Evolutionary conservation across 1,140 invertebrate species (phyloP), one percentile per base, ranked within the genome.

Genomic region (Ceratosolen solmsi): DNA sequence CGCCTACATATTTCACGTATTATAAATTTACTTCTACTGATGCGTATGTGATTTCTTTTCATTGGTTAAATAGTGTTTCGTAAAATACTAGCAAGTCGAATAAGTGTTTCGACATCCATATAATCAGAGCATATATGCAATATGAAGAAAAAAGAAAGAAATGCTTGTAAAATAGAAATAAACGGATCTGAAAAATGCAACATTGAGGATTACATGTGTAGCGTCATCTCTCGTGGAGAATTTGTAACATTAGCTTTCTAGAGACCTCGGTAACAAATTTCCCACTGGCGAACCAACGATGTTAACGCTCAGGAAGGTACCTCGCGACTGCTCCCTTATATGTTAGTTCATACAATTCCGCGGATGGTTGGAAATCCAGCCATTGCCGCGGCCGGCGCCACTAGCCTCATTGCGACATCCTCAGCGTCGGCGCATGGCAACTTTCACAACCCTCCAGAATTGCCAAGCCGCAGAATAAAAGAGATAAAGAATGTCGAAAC

Each of bases 271-370:
- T n/a, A n/a, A n/a, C n/a, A n/a, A n/a, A n/a, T n/a, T n/a, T n/a
- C n/a, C n/a, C n/a, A n/a, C n/a, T n/a, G n/a, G n/a, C n/a, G n/a
- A n/a, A n/a, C n/a, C n/a, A n/a, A 46, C 41, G 41, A 46, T 46
- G 13, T 46, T 13, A 46, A 46, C 41, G 41, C 41, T 7, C 83
- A 83, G 82, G 83, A 86, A 86, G 51, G 71, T 87, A 82, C 87
- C 89, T 89, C 87, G 89, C 9, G 20, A 54, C 20, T 4, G 20
- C 20, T 22, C 9, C 3, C 20, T 54, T 54, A 15, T 54, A 15
- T 20, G 9, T 3, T 17, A 15, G 51, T 22, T 54, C 20, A 5
- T 5, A 54, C 51, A 15, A 15, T 22, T 54, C 9, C 17, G 20
- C 22, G 20, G 20, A 15, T 38, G 27, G 63, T 68, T 68, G 27